phyloP scores from a whole-genome alignment of 1,140 invertebrate species.

The Cataglyphis hispanica region DNA sequence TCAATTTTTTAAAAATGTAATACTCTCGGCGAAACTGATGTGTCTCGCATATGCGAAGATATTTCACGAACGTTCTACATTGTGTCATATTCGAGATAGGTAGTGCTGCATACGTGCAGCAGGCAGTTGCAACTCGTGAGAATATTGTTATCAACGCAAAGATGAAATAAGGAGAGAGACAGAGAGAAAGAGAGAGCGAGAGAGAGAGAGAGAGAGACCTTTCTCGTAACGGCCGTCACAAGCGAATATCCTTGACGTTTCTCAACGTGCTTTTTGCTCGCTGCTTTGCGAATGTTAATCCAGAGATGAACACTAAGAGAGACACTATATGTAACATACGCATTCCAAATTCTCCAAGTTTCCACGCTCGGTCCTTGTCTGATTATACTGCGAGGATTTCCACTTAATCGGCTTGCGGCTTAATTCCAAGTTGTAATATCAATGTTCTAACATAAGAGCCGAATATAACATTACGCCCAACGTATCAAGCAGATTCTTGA shows the following conservation, averaged over 20 bases:
- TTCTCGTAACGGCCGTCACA: not conserved
- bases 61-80: not conserved
- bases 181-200: not conserved
- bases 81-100: constrained; percentile 10
- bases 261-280: constrained; percentile 18
- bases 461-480: not conserved
- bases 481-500: not conserved
- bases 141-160: not conserved
- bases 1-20: not conserved
- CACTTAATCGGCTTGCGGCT: constrained; percentile 4
- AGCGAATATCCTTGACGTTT: constrained; percentile 33
- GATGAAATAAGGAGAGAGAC: not conserved
- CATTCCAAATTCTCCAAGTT: constrained; percentile 10
- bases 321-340: not conserved
- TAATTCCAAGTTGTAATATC: constrained; percentile 3
- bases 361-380: not conserved
- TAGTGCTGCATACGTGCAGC: constrained; percentile 15
- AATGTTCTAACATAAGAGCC: not conserved
- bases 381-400: not conserved
- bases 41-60: not conserved
- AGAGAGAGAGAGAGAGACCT: not conserved
- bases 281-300: constrained; percentile 3
- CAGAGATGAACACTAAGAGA: constrained; percentile 34
- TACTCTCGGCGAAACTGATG: not conserved
- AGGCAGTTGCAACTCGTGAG: not conserved